A percentile compares a stretch with the other conserved stretches of the same genome.
Evolutionary conservation across 2,797 vertebrate species (phyloP).

Genomic region (Falco columbarius): DNA sequence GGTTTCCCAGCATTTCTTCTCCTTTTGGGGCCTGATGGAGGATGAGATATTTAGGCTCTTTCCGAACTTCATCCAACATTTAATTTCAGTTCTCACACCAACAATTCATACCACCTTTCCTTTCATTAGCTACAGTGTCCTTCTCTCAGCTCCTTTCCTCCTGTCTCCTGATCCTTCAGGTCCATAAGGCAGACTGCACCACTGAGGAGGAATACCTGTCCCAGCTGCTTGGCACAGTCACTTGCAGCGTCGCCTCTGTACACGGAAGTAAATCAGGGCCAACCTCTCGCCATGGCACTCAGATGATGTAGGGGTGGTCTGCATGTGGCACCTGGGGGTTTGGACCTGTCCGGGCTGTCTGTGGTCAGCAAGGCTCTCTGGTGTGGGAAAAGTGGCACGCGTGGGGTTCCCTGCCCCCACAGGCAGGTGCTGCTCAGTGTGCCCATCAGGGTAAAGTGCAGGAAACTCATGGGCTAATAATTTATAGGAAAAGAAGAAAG

Average conservation of each 20-base stretch:
- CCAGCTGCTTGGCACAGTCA: neutral
- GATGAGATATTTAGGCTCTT: neutral
- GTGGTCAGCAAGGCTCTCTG: neutral
- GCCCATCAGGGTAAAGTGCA: too few species aligned
- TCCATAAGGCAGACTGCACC: neutral
- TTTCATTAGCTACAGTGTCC: neutral
- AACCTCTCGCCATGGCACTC: accelerated
- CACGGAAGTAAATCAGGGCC: neutral
- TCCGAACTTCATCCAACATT: neutral
- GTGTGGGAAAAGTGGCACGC: accelerated
- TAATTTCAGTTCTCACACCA: neutral
- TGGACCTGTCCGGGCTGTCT: neutral
- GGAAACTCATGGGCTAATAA: neutral
- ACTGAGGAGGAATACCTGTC: neutral
- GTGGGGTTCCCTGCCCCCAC: neutral
- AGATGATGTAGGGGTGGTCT: neutral
- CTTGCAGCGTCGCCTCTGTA: neutral
- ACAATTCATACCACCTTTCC: neutral
- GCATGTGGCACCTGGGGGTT: neutral
- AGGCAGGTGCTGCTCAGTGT: neutral
- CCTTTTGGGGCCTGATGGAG: neutral
- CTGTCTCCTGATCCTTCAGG: neutral
- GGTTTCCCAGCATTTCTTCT: neutral
- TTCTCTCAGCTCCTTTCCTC: neutral
- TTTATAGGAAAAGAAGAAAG: neutral